A percentile compares a stretch with the other conserved stretches of the same genome.
Evolutionary conservation across 2,888 invertebrate genomes (phyloP).

Genomic region (Eilema sororculum): DNA sequence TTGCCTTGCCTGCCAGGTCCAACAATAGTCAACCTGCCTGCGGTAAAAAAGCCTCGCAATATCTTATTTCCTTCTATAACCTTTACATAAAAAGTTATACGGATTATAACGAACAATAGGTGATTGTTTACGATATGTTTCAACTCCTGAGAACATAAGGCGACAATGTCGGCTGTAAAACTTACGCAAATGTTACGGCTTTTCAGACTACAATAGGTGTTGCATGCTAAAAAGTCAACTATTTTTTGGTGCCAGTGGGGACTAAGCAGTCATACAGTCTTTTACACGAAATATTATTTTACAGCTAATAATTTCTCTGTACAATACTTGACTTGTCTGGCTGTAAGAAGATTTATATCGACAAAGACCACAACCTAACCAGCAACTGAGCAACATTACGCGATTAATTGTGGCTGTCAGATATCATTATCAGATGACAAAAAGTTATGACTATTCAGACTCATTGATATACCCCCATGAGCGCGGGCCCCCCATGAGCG

Average conservation of each 20-base stretch:
- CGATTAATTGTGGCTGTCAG: no score
- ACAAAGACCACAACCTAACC: no score
- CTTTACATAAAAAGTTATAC: conserved; percentile 23
- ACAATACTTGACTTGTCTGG: no score
- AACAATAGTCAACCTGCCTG: neutral
- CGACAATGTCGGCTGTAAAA: conserved; percentile 1
- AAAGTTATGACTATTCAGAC: no score
- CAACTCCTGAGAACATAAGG: conserved; percentile 1
- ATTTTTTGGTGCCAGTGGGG: neutral
- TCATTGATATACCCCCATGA: no score
- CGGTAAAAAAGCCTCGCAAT: conserved; percentile 14
- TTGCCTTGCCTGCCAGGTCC: neutral
- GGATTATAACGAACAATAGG: conserved; percentile 30
- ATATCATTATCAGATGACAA: no score
- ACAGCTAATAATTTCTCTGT: no score
- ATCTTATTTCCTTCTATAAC: conserved; percentile 16
- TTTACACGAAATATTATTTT: neutral
- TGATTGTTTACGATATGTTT: conserved; percentile 24
- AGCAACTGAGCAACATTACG: no score
- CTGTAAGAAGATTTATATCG: no score
- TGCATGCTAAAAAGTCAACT: neutral
- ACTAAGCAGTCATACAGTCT: neutral
- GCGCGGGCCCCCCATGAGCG: no score
- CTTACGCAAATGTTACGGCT: conserved; percentile 13
- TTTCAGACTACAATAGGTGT: conserved; percentile 6